These are phyloP conservation scores for Myotis myotis DNA, from an alignment of 2,797 vertebrate species.

Conservation along the genomic window DNA sequence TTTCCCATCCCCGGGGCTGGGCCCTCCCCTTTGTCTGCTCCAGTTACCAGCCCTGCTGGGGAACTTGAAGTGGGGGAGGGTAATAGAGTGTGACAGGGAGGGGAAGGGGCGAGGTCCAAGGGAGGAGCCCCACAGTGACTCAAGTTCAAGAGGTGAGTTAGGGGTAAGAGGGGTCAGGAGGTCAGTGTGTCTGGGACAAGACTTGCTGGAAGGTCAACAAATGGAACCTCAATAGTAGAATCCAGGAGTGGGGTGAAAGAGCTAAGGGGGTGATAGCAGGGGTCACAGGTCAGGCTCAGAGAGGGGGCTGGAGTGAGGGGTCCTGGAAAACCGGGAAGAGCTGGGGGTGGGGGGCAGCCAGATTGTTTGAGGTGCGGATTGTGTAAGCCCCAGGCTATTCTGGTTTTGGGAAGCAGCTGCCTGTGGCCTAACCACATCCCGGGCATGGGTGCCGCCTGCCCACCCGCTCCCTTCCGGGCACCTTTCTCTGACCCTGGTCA, in stretches of 20 bases:
- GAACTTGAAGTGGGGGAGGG: neutral
- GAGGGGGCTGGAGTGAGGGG: neutral
- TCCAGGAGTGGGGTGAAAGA: neutral
- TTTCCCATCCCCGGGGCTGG: neutral
- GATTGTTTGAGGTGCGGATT: constrained; percentile 62
- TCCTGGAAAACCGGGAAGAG: neutral
- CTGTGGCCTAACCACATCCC: constrained; percentile 85
- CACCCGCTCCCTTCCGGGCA: constrained; percentile 84
- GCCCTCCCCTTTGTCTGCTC: neutral
- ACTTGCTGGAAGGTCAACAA: neutral
- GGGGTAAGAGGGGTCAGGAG: constrained; percentile 15
- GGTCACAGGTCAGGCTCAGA: neutral
- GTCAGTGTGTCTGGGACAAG: neutral
- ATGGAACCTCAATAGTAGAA: neutral
- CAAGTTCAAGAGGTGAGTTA: constrained; percentile 29
- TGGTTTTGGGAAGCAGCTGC: constrained; percentile 83
- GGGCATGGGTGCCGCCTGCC: constrained; percentile 66
- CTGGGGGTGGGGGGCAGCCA: neutral
- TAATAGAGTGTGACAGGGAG: neutral
- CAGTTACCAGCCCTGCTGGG: neutral
- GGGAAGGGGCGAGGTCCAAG: neutral
- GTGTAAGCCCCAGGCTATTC: constrained; percentile 77
- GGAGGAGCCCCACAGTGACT: neutral
- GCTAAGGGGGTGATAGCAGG: neutral
- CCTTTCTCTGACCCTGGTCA: constrained; percentile 76